Conservation (phyloP, 2,113 vertebrate genomes). For the Glareola pratincola region DNA sequence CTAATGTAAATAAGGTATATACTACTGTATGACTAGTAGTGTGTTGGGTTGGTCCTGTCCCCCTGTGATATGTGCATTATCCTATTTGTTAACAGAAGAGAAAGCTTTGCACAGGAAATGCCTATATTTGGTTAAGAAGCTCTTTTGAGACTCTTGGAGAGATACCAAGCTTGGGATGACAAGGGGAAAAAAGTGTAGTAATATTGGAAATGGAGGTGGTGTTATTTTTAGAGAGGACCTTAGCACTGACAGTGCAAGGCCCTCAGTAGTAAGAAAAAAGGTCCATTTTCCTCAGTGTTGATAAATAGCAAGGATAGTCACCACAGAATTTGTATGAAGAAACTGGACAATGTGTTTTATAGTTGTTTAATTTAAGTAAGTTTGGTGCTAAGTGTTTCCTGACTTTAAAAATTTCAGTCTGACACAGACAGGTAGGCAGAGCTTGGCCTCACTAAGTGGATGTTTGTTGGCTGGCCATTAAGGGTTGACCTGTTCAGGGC, state of each 20-base stretch:
- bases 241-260: neutral
- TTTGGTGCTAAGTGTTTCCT: neutral
- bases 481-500: neutral
- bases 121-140: neutral
- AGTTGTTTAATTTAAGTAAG: neutral
- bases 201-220: neutral
- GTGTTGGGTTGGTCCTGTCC: neutral
- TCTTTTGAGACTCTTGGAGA: neutral
- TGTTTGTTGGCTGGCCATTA: neutral
- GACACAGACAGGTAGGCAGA: neutral
- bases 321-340: neutral
- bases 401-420: neutral
- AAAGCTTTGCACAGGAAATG: neutral
- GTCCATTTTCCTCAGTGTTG: neutral
- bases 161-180: neutral
- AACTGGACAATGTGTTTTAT: neutral
- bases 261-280: neutral
- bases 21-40: fast-evolving
- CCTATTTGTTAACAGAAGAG: neutral
- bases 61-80: neutral
- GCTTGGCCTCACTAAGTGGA: neutral
- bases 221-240: neutral
- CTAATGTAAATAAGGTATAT: neutral
- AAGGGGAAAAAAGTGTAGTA: neutral
- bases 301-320: neutral